phyloP scores from a whole-genome alignment of 2,888 invertebrate genomes.

The Poecilobothrus nobilitatus region DNA sequence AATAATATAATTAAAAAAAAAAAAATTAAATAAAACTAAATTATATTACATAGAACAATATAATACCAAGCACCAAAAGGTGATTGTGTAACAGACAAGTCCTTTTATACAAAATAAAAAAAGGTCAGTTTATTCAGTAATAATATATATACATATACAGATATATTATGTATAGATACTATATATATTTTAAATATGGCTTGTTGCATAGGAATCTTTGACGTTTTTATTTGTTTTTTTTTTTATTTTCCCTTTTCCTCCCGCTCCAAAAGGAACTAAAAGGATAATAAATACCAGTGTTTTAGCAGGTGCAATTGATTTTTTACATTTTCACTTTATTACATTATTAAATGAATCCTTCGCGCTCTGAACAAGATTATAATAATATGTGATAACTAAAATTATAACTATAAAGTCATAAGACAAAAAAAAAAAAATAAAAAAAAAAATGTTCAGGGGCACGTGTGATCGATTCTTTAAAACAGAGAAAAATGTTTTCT shows the following conservation, averaged over 20 bases:
- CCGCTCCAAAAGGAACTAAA: neutral
- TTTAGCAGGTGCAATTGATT: conserved; percentile 6
- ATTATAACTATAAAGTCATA: neutral
- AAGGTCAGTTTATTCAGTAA: too few species aligned
- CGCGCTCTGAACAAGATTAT: neutral
- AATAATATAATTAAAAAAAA: too few species aligned
- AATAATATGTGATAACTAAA: conserved; percentile 4
- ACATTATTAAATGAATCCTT: neutral
- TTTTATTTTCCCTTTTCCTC: neutral
- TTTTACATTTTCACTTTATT: neutral
- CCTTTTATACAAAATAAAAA: too few species aligned
- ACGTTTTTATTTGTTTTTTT: neutral
- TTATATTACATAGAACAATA: too few species aligned
- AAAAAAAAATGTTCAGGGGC: neutral
- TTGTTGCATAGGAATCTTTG: neutral
- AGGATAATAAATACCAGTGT: conserved; percentile 1
- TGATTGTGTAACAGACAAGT: too few species aligned
- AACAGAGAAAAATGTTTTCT: neutral
- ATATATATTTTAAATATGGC: neutral
- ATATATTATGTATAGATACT: too few species aligned
- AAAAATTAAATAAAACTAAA: too few species aligned
- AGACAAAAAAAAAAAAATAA: neutral
- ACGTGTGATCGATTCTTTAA: neutral
- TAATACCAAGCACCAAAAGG: too few species aligned
- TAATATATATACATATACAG: too few species aligned